These are phyloP conservation scores for Clarias fuscus DNA, from an alignment of 2,797 vertebrate genomes.

Conservation along the genomic window DNA sequence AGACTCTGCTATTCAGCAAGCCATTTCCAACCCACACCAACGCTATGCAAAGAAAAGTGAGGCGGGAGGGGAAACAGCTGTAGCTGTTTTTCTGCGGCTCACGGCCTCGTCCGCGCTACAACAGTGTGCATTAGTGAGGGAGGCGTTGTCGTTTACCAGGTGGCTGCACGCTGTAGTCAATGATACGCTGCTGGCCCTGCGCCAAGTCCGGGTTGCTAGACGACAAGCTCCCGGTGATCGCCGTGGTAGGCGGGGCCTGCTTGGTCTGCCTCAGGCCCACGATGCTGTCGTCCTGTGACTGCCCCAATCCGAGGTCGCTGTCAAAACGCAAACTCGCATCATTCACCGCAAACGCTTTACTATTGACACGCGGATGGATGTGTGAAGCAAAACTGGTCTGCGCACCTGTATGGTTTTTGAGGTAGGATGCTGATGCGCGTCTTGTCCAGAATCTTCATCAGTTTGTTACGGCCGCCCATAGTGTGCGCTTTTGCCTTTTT, in stretches of 20 bases:
- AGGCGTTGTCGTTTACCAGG: constrained; percentile 74
- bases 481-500: constrained; percentile 95
- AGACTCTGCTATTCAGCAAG: constrained; percentile 40
- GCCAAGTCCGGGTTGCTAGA: constrained; percentile 95
- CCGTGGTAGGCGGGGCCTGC: constrained; percentile 87
- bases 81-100: background rate
- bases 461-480: constrained; percentile 93
- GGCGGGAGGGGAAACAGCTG: constrained; percentile 10
- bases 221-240: constrained; percentile 92
- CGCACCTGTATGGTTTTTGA: constrained; percentile 97
- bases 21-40: constrained; percentile 27
- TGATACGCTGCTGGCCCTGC: constrained; percentile 95
- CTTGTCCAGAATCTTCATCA: constrained; percentile 99
- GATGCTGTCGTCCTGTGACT: constrained; percentile 98
- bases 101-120: background rate
- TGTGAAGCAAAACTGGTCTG: too few relatives aligned
- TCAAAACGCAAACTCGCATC: constrained; percentile 7
- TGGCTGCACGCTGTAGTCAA: constrained; percentile 89
- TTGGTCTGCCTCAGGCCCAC: constrained; percentile 94
- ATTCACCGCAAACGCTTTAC: background rate
- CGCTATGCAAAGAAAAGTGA: background rate
- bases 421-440: constrained; percentile 98
- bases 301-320: constrained; percentile 94
- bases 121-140: background rate
- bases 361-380: background rate